Evolutionary conservation across 2,888 invertebrate species (phyloP).

Genomic region (Zygothrica quintamaculata): DNA sequence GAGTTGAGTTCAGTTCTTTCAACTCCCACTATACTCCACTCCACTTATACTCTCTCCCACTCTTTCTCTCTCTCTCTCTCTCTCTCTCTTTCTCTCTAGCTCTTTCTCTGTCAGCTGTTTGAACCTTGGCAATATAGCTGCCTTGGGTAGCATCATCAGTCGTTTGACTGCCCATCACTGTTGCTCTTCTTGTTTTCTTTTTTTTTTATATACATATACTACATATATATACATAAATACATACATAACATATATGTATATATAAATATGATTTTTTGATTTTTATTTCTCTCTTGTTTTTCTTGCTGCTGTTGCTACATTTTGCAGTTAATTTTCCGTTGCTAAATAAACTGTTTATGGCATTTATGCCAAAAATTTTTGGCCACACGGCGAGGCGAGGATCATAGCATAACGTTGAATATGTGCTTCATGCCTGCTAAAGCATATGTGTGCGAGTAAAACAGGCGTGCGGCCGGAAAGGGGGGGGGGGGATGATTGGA

Average conservation of each 20-base stretch:
- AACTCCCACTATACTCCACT: too few relatives aligned
- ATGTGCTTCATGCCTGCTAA: conserved; percentile 41
- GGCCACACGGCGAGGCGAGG: conserved; percentile 49
- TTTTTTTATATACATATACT: conserved; percentile 13
- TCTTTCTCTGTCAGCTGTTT: too few relatives aligned
- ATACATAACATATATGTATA: too few relatives aligned
- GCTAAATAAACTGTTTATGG: conserved; percentile 83
- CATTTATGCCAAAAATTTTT: conserved; percentile 81
- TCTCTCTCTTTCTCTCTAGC: too few relatives aligned
- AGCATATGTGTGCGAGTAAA: conserved; percentile 9
- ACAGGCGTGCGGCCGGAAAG: too few relatives aligned
- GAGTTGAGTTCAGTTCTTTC: conserved; percentile 11
- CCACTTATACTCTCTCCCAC: too few relatives aligned
- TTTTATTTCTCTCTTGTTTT: conserved; percentile 19
- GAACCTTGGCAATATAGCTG: conserved; percentile 50
- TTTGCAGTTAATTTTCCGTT: conserved; percentile 82
- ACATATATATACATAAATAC: too few relatives aligned
- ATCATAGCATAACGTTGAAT: conserved; percentile 58
- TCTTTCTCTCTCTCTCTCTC: too few relatives aligned
- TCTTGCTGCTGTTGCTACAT: conserved; percentile 57
- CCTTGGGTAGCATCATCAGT: conserved; percentile 69
- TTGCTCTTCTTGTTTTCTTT: conserved; percentile 37
- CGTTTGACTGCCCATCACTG: conserved; percentile 45
- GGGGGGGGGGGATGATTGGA: too few relatives aligned
- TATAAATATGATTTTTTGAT: too few relatives aligned